Percentiles rank a stretch among this genome's conserved stretches.
phyloP scores from a whole-genome alignment of 2,113 vertebrate species.

The Progne subis region DNA sequence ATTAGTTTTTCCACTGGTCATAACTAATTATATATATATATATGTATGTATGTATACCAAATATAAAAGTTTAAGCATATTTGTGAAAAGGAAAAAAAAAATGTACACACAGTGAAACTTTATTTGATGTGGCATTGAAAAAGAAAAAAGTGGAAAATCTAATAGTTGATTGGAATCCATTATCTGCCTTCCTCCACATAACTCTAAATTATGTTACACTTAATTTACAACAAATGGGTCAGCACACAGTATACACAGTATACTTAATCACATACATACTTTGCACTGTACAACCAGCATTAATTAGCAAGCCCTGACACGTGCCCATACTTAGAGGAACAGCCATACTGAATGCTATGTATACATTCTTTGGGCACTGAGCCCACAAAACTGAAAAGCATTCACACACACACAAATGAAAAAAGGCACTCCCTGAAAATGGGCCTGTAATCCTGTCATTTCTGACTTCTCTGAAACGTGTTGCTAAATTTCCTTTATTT shows the following conservation, averaged over 20 bases:
- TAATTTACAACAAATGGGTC: conserved; percentile 13
- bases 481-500: not conserved
- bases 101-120: not conserved
- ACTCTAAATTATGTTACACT: not conserved
- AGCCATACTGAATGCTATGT: not conserved
- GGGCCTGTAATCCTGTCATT: not conserved
- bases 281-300: not conserved
- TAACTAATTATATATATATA: not conserved
- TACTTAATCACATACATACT: conserved; percentile 9
- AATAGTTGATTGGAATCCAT: not conserved
- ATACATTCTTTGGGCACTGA: not conserved
- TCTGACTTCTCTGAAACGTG: not conserved
- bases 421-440: not conserved
- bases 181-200: not conserved
- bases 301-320: not conserved
- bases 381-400: not conserved
- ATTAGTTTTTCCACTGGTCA: not conserved
- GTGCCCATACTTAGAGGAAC: not conserved
- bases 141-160: not conserved
- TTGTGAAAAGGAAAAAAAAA: not conserved
- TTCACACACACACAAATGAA: not conserved
- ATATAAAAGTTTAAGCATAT: not conserved
- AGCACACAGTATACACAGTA: not conserved
- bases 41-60: not conserved
- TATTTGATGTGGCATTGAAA: not conserved